Evolutionary conservation across 2,888 invertebrate genomes (phyloP).

Genomic region (Anaspis maculata): DNA sequence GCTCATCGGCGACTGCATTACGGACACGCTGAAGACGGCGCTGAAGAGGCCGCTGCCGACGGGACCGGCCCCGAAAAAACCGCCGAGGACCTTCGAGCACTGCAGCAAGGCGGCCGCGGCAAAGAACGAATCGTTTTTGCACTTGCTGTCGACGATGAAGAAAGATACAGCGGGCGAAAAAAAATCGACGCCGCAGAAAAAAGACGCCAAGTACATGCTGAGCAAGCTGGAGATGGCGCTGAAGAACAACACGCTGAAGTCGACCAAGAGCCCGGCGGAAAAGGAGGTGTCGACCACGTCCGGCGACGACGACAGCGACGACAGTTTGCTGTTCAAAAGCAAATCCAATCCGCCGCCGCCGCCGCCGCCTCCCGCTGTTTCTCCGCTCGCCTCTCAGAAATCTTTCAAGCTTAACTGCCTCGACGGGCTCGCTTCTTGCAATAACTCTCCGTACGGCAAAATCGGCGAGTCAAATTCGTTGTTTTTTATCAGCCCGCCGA

Average conservation of each 20-base stretch:
- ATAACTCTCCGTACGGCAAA: slow-evolving; percentile 32
- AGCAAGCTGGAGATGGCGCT: slow-evolving; percentile 55
- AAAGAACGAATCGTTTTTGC: slow-evolving; percentile 25
- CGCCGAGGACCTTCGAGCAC: slow-evolving; percentile 57
- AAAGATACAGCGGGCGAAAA: slow-evolving; percentile 15
- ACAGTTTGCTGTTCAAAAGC: slow-evolving; percentile 27
- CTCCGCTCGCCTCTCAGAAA: slow-evolving; percentile 10
- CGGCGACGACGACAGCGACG: slow-evolving; percentile 37
- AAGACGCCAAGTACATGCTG: slow-evolving; percentile 55
- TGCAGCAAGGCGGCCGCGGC: slow-evolving; percentile 5
- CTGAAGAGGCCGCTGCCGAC: slow-evolving; percentile 58
- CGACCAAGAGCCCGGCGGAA: slow-evolving; percentile 19
- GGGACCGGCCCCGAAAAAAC: slow-evolving; percentile 69
- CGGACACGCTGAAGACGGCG: slow-evolving; percentile 58
- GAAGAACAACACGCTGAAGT: slow-evolving; percentile 44
- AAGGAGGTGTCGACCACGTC: slow-evolving; percentile 22
- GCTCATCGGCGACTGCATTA: slow-evolving; percentile 13
- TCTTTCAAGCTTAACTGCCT: slow-evolving; percentile 38
- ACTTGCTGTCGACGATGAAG: no score
- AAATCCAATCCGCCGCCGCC: slow-evolving; percentile 24
- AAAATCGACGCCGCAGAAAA: background rate
- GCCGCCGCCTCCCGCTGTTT: slow-evolving; percentile 14
- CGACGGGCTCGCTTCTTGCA: slow-evolving; percentile 35
- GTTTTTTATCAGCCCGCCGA: slow-evolving; percentile 34
- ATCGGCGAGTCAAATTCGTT: slow-evolving; percentile 33